Base-by-base conservation (phyloP, 2,797 vertebrate species). In the Dryobates pubescens region DNA sequence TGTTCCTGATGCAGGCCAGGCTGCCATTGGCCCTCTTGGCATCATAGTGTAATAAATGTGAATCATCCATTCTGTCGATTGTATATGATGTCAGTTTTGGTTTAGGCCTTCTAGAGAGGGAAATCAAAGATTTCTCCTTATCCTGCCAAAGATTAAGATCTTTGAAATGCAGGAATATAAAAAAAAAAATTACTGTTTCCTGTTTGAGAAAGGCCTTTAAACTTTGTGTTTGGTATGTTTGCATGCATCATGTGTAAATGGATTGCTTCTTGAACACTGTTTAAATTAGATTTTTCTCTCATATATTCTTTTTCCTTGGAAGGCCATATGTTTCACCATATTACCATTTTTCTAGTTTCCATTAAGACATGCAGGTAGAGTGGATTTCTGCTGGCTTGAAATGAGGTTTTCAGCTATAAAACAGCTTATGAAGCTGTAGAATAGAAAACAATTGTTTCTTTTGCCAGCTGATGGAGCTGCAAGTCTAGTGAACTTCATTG, bases 141-240 rank as follows among this genome's bases (percentile, higher is more conserved):
- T 67, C 19, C 67, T 93, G 70, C 10, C 70, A 79, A 92, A 78
- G 59, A 76, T 24, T 22, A 77, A 88, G 75, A 73, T 67, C 59
- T 49, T 23, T 49, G 51, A 75, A 91, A 80, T 13, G 2, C 34
- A 49, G 20, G 22, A 49, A 49, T 49, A 47, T 19, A 19, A 19
- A 22, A 49, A 19, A 22, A 49, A 49, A 10, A 49, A 22, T 22
- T 49, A 49, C 20, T 49, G 47, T 47, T 47, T 47, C 18, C 47
- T 47, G 43, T 81, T 91, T 88, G 85, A 73, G 79, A 80, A 82
- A 75, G 34, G 38, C 87, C 67, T 94, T 93, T 64, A 86, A 88
- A 70, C 79, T 85, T 88, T 29, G 8, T 23, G 45, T 77, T 87
- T 43, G 14, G 18, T 81, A 38, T 79, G 43, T 74, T 73, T 94